phyloP scores from a whole-genome alignment of 2,797 vertebrate genomes.

The Babyrousa celebensis region DNA sequence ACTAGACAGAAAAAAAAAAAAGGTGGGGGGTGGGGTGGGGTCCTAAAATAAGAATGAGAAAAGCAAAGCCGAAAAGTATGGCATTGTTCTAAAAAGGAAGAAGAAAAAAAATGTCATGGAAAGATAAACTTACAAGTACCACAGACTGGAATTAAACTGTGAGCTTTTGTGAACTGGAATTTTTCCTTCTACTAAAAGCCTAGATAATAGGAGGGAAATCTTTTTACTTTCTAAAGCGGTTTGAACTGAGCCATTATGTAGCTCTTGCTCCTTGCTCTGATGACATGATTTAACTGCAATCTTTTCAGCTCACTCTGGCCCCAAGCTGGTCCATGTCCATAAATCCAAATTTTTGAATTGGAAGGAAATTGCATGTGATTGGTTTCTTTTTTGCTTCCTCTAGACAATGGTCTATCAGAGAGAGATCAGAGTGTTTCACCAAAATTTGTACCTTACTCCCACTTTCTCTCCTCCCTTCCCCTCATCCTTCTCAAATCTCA shows the following conservation, averaged over 20 bases:
- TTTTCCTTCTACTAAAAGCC: slow-evolving; percentile 48
- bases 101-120: slow-evolving; percentile 9
- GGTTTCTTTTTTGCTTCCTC: slow-evolving; percentile 61
- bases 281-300: slow-evolving; percentile 36
- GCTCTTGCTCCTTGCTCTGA: slow-evolving; percentile 1
- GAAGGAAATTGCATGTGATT: slow-evolving; percentile 66
- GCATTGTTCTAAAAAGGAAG: background rate
- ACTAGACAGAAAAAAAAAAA: background rate
- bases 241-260: background rate
- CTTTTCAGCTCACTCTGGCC: background rate
- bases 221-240: slow-evolving; percentile 49
- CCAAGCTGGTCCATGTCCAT: background rate
- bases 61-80: background rate
- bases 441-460: background rate
- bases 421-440: background rate
- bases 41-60: slow-evolving; percentile 43
- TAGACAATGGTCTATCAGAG: slow-evolving; percentile 16
- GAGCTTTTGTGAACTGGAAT: slow-evolving; percentile 61
- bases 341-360: slow-evolving; percentile 39
- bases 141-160: slow-evolving; percentile 32
- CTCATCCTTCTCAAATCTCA: background rate
- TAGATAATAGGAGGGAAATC: slow-evolving; percentile 45
- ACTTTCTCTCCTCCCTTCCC: background rate
- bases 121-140: slow-evolving; percentile 1
- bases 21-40: background rate